phyloP scores from a whole-genome alignment of 2,113 vertebrate genomes.

The Spea multiplicata region DNA sequence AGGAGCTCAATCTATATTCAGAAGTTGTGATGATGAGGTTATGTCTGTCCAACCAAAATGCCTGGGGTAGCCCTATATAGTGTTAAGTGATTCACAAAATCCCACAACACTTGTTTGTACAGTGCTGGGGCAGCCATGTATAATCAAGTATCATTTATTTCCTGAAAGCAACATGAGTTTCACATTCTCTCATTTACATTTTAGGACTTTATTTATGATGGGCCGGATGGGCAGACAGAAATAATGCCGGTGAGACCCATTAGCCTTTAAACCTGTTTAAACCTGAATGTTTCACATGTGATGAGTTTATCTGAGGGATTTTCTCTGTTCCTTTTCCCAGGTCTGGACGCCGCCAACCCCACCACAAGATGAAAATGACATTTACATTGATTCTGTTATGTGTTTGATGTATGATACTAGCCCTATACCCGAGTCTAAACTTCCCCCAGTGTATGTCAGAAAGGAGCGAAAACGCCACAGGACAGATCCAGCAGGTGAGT shows the following conservation, averaged over 20 bases:
- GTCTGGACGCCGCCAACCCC: slow-evolving; percentile 92
- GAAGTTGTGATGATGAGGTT: no score
- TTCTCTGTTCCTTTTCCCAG: slow-evolving; percentile 56
- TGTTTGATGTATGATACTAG: slow-evolving; percentile 88
- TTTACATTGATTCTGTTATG: slow-evolving; percentile 91
- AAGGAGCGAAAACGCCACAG: slow-evolving; percentile 88
- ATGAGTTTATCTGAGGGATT: neutral
- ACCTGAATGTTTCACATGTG: neutral
- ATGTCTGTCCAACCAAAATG: no score
- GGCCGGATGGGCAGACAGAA: slow-evolving; percentile 82
- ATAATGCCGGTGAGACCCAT: slow-evolving; percentile 82
- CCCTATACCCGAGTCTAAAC: slow-evolving; percentile 83
- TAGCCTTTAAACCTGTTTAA: neutral
- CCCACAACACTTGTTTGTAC: no score
- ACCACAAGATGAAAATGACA: slow-evolving; percentile 90
- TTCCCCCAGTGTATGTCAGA: slow-evolving; percentile 84
- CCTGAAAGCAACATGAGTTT: neutral
- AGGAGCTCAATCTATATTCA: no score
- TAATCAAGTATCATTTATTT: no score
- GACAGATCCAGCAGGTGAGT: slow-evolving; percentile 80
- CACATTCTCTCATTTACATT: neutral
- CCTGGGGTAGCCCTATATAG: no score
- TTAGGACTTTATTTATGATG: slow-evolving; percentile 87
- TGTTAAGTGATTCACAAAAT: no score
- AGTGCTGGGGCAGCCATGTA: no score